Base-by-base conservation (phyloP, 2,888 invertebrate genomes). In the Monopis laevigella region DNA sequence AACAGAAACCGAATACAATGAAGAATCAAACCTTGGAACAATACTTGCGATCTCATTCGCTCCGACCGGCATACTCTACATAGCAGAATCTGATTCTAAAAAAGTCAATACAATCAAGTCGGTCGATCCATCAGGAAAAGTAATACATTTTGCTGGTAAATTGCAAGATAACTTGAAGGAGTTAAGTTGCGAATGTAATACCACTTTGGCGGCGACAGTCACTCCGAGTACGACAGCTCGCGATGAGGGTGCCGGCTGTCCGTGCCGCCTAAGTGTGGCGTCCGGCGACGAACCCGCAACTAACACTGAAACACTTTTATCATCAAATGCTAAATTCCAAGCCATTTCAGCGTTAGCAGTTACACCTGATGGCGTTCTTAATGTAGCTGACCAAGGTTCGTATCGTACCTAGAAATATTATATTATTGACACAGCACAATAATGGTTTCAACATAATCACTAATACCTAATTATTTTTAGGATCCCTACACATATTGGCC, bases 331-430 rank as follows among this genome's bases (percentile, higher is more conserved):
- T 0, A 88, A 91, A 62, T 93, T 96, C 73, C 91, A 90, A 54
- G 88, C 91, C 3, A 92, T 93, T 61, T 92, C 92, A 27, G 93
- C 96, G 8, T 84, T 98, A 29, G 91, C 96, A 8, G 95, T 98
- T 27, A 94, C 96, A 19, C 95, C 97, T 24, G 96, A 96, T 64
- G 96, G 97, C n/a, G 91, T 95, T 42, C 83, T 98, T 34, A 93
- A 97, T 71, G 90, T 98, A 40, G 95, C 97, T 27, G 98, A 99
- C 81, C 94, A 96, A 85, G 92, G 92, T 77, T 66, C 83, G 81
- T 17, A 32, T 32, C n/a, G n/a, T n/a, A 7, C 28, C 8, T 21
- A 21, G 24, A 21, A 7, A 8, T 21, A n/a, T n/a, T n/a, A n/a
- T n/a, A n/a, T n/a, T n/a, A n/a, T n/a, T n/a, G n/a, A n/a, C n/a